Evolutionary conservation across 2,888 invertebrate species (phyloP), one percentile per base, ranked within the genome.

Genomic region (Meta bourneti): DNA sequence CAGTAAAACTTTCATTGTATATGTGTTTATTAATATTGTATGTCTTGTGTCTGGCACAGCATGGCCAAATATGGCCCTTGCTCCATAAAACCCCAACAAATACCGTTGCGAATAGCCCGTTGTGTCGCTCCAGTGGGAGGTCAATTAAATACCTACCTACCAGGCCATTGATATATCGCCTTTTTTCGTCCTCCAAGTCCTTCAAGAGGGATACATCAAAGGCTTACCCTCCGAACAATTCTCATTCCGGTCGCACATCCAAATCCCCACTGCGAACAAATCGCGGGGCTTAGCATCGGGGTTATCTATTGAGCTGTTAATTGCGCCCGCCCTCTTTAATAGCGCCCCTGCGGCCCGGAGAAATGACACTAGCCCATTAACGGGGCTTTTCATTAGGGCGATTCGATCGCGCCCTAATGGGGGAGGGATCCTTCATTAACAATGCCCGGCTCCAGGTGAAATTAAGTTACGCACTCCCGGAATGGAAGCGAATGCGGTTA

Each of bases 251-350:
- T 19, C 77, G n/a, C 16, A 51, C 19, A 77, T 70, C 70, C 34
- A 81, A 48, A 19, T 8, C 7, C 48, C 70, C 49, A 8, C 49
- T 49, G 69, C 49, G 70, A 81, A 70, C 70, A 70, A 81, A 81
- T 81, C 81, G 81, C 34, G 9, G 48, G 81, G 81, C 81, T 81
- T 81, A 81, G 48, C 81, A 81, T 34, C 34, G 1, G 34, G 34
- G 34, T 34, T 34, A 86, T 86, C 86, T 79, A 79, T 80, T 79
- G 54, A 80, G 71, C 87, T 74, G 51, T 52, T 87, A 87, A 87
- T 87, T 87, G 78, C 87, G 11, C 11, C 52, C 72, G 51, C 78
- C 77, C 77, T 54, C 70, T 78, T 78, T 86, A 70, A 86, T 77
- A 70, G 86, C 49, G 49, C 86, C 86, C 20, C 54, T 61, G 86